Conservation (phyloP, 2,113 vertebrate genomes). For the Melanerpes aurifrons region DNA sequence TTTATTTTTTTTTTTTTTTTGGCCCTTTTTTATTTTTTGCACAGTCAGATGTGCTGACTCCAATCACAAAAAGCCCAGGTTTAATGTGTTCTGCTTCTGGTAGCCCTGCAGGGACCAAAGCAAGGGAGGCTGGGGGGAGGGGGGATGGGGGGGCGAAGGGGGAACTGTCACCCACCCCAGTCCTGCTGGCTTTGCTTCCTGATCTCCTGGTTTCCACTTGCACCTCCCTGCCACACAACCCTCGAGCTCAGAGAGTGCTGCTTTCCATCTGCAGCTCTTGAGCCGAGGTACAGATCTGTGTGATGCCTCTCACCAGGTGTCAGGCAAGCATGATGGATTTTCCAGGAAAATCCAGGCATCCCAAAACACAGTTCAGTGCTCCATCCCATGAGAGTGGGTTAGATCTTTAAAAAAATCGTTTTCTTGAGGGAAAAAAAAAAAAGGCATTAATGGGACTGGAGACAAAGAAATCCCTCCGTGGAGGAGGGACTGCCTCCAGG, state of each 20-base stretch:
- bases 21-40: not conserved
- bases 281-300: not conserved
- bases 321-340: not conserved
- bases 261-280: not conserved
- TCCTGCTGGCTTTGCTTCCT: not conserved
- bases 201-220: not conserved
- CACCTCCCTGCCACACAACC: not conserved
- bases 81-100: slow-evolving; percentile 23
- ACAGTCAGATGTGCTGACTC: slow-evolving; percentile 36
- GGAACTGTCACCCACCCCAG: not conserved
- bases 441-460: not conserved
- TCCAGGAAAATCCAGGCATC: not conserved
- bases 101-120: slow-evolving; percentile 4
- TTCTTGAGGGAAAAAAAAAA: not conserved
- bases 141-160: not conserved
- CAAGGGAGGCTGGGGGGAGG: not conserved
- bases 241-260: fast-evolving
- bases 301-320: fast-evolving
- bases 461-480: not conserved
- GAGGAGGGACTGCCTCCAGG: not conserved
- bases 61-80: not conserved
- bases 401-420: not conserved
- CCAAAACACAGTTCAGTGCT: not conserved
- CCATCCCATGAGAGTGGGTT: not conserved
- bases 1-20: not conserved